Evolutionary conservation across 2,888 invertebrate species (phyloP), one percentile per base, ranked within the genome.

Genomic region (Troides oblongomaculatus): DNA sequence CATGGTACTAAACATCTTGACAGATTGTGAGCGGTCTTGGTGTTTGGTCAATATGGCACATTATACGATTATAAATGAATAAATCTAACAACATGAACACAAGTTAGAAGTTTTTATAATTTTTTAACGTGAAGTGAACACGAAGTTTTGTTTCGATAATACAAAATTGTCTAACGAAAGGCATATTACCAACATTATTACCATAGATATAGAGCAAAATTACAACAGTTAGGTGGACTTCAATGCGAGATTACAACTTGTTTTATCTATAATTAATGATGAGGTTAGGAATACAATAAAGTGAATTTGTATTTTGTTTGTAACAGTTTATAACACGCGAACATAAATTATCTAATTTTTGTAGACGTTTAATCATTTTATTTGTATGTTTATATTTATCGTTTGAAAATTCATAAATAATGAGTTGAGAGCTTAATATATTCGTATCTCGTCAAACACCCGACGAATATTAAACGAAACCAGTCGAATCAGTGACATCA

Each of bases 401-500:
- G 36, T 66, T 62, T 58, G 53, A 64, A 66, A 66, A 70, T 63
- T 63, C 39, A 43, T 66, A 66, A 59, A 64, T 70, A 61, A 67
- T 57, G 57, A 64, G 25, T 56, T 56, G 30, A 46, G 23, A 14
- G 46, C 46, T 39, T 70, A 81, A 82, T 81, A 80, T 83, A 82
- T 85, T 86, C 79, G 79, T 74, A 78, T 84, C 77, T 84, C 75
- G 80, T 79, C 77, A 84, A 84, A 85, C 86, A 84, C 85, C 81
- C 77, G 80, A 77, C 84, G 89, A 90, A 91, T 90, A 88, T 85
- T 89, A 90, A 90, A 83, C 78, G 80, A 89, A 90, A 90, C 91
- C 88, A 88, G 92, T 92, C 84, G 83, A 85, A 84, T 80, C 77
- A 86, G 88, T 92, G 92, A 92, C 92, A 92, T 92, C 92, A 92